Base-by-base conservation (phyloP, 2,797 vertebrate species). In the Pterois miles region DNA sequence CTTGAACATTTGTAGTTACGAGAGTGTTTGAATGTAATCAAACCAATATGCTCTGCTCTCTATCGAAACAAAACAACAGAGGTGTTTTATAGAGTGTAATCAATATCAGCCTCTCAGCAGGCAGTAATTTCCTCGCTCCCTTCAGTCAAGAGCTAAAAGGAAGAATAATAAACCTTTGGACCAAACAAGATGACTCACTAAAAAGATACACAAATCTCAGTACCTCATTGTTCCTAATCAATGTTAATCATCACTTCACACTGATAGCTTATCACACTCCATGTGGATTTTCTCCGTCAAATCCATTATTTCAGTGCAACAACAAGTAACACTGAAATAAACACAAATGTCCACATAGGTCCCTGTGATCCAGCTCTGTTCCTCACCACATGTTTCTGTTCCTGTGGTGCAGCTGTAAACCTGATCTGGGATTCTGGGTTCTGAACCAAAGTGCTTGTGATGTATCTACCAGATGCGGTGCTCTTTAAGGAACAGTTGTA, bases 401-500 rank as follows among this genome's bases (percentile, higher is more conserved):
- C 1, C 3, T 34, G 5, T 14, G 0, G 0, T 20, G 0, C 27
- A 57, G 1, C 2, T 5, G 0, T 1, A 4, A 2, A 1, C 5
- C 6, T 16, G 10, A 4, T 0, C 6, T 0, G 2, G 5, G 0
- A 0, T 18, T 23, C 2, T 7, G 3, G 0, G 1, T 20, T 46
- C 12, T 6, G 10, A 48, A 88, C 33, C 22, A 74, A 38, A 59
- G 48, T 16, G 58, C 81, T 84, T 2, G 65, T 29, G 11, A 91
- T 82, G 76, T 92, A 82, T 58, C 18, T 72, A 1, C 79, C 67
- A 23, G 91, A 84, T 18, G 0, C 20, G 11, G 34, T 36, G 80
- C 84, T 89, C 85, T 31, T 86, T 60, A 94, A 46, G 12, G 87
- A 90, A n/a, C 94, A 95, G 56, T 80, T 92, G 68, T 80, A 88